Evolutionary conservation across 2,797 vertebrate genomes (phyloP).

Genomic region (Sebastes elongatus): DNA sequence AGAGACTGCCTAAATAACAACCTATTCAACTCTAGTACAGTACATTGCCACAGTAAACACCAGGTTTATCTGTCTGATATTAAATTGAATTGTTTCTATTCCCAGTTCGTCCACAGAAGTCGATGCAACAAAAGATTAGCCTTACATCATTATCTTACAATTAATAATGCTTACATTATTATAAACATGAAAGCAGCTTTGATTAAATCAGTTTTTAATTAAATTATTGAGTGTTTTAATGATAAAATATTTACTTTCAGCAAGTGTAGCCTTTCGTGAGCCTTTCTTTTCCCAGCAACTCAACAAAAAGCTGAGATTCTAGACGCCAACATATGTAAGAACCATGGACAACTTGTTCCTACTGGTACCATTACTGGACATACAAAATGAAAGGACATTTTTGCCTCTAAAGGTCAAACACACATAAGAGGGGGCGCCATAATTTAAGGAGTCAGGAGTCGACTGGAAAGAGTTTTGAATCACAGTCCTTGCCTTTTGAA

Average conservation of each 20-base stretch:
- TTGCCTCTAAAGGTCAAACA: slow-evolving; percentile 58
- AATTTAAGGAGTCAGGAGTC: slow-evolving; percentile 47
- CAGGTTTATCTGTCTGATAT: slow-evolving; percentile 45
- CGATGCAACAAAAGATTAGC: slow-evolving; percentile 32
- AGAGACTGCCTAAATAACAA: slow-evolving; percentile 42
- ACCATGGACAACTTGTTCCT: slow-evolving; percentile 11
- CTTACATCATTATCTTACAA: slow-evolving; percentile 12
- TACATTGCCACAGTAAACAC: slow-evolving; percentile 35
- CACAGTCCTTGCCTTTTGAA: slow-evolving; percentile 68
- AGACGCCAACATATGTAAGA: background rate
- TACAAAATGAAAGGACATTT: slow-evolving; percentile 44
- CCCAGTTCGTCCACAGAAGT: slow-evolving; percentile 7
- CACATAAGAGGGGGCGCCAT: slow-evolving; percentile 35
- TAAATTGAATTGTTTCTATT: slow-evolving; percentile 30
- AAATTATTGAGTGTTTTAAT: slow-evolving; percentile 6
- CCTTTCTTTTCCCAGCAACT: background rate
- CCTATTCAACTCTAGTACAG: slow-evolving; percentile 18
- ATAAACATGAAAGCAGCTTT: slow-evolving; percentile 13
- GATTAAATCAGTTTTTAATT: background rate
- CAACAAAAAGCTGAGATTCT: background rate
- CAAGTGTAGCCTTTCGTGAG: background rate
- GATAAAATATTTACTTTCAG: slow-evolving; percentile 2
- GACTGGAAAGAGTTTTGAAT: slow-evolving; percentile 60
- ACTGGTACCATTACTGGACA: slow-evolving; percentile 31
- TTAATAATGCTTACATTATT: slow-evolving; percentile 17